Evolutionary conservation across 2,888 invertebrate genomes (phyloP).

Genomic region (Hylaea fasciaria): DNA sequence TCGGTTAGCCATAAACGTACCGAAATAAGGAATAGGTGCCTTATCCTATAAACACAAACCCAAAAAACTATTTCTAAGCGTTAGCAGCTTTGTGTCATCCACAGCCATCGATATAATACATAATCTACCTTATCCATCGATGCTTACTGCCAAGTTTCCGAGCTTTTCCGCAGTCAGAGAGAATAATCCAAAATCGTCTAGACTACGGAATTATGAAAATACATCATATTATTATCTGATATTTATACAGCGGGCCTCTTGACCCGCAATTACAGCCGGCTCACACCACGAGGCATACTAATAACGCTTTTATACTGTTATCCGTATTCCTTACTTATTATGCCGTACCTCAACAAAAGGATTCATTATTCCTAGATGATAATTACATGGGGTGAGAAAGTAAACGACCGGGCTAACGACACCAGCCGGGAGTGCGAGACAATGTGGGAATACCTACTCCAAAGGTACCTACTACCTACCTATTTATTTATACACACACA

Average conservation of each 20-base stretch:
- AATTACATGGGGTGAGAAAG: conserved; percentile 53
- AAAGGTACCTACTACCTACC: neutral
- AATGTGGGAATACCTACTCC: no score
- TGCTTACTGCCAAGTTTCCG: neutral
- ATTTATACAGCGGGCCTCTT: neutral
- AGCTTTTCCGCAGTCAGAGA: neutral
- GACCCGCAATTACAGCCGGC: neutral
- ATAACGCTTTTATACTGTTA: conserved; percentile 23
- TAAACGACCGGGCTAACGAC: no score
- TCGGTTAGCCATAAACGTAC: no score
- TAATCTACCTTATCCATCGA: no score
- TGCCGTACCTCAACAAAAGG: conserved; percentile 54
- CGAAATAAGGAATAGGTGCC: no score
- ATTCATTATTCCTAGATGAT: conserved; percentile 60
- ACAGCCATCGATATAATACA: no score
- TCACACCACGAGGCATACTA: neutral
- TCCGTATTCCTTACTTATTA: conserved; percentile 28
- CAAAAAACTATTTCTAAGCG: neutral
- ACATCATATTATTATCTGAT: neutral
- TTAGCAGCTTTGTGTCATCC: neutral
- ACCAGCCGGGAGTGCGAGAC: no score
- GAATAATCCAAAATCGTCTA: neutral
- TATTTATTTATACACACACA: no score
- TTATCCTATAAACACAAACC: no score
- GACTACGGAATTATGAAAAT: conserved; percentile 3